Conservation (phyloP, 2,888 invertebrate species). For the Julus scanicus region DNA sequence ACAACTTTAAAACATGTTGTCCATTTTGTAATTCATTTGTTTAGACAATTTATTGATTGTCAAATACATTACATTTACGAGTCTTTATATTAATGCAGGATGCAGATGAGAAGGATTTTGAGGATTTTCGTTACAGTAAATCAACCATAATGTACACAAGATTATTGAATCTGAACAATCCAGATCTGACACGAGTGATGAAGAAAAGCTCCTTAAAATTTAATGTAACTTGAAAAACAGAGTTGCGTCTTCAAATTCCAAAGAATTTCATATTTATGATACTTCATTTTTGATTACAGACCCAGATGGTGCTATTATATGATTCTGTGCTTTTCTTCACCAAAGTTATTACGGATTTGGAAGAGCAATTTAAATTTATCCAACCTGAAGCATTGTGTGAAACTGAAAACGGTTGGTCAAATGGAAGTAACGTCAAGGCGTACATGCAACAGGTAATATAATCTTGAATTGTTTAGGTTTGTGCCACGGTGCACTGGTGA, state of each 20-base stretch:
- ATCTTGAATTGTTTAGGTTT: background rate
- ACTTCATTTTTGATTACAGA: background rate
- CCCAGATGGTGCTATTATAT: background rate
- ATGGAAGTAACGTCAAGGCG: background rate
- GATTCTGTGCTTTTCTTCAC: constrained; percentile 47
- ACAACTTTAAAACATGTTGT: too few relatives aligned
- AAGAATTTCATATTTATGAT: background rate
- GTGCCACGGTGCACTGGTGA: too few relatives aligned
- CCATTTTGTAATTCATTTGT: too few relatives aligned
- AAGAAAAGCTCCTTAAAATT: background rate
- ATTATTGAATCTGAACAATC: constrained; percentile 72
- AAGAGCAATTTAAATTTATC: background rate
- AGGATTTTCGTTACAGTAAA: constrained; percentile 81
- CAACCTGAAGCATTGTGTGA: background rate
- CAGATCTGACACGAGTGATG: constrained; percentile 65
- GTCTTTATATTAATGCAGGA: constrained; percentile 70
- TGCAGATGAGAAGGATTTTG: constrained; percentile 82
- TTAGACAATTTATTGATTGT: too few relatives aligned
- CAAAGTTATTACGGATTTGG: background rate
- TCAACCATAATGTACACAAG: constrained; percentile 84
- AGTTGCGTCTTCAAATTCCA: too few relatives aligned
- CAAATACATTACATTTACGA: background rate
- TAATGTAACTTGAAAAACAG: background rate
- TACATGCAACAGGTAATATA: background rate
- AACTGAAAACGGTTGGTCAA: constrained; percentile 22